phyloP scores from a whole-genome alignment of 1,140 invertebrate genomes.

The Drosophila azteca region DNA sequence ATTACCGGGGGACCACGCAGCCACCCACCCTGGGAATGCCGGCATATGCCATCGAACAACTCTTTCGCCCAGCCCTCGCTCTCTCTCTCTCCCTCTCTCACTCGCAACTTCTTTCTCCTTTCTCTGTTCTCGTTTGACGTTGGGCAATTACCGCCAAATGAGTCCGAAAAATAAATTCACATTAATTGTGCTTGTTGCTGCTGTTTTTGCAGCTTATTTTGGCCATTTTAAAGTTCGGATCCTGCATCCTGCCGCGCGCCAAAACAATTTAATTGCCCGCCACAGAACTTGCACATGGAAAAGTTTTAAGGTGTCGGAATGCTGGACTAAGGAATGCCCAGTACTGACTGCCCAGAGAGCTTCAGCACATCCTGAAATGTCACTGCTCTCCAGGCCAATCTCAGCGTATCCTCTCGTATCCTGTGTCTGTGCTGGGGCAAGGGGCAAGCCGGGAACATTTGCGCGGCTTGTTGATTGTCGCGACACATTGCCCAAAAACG shows the following conservation, averaged over 20 bases:
- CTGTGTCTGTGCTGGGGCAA: conserved; percentile 23
- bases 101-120: conserved; percentile 40
- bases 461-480: conserved; percentile 74
- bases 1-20: conserved; percentile 29
- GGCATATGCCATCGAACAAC: neutral
- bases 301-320: neutral
- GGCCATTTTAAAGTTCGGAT: conserved; percentile 42
- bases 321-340: conserved; percentile 36
- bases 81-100: too few relatives aligned
- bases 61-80: conserved; percentile 20
- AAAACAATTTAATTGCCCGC: conserved; percentile 67
- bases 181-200: conserved; percentile 74
- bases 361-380: neutral
- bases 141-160: conserved; percentile 77
- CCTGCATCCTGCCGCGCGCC: conserved; percentile 13
- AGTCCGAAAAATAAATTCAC: conserved; percentile 78
- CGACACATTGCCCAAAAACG: conserved; percentile 79
- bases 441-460: conserved; percentile 27
- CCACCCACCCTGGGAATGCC: neutral
- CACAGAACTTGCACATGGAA: conserved; percentile 23
- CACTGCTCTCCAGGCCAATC: conserved; percentile 4
- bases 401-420: conserved; percentile 1
- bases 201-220: conserved; percentile 62
- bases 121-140: conserved; percentile 43
- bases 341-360: neutral